Base-by-base conservation (phyloP, 1,140 invertebrate species). In the Aphis gossypii region DNA sequence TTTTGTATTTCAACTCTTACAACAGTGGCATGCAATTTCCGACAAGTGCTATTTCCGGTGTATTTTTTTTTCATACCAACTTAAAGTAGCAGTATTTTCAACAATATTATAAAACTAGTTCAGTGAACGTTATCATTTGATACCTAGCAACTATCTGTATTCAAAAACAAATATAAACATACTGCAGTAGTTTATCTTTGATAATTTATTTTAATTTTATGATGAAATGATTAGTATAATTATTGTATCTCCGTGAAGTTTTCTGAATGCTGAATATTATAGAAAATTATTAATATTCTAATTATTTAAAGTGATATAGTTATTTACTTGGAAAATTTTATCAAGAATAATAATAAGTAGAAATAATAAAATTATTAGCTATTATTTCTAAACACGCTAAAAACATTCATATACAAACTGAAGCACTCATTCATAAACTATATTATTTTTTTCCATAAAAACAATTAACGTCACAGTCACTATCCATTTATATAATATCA, bases 41-140 rank as follows among this genome's bases (percentile, higher is more conserved):
- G 84, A 87, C 84, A 48, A 44, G 84, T 87, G 44, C 84, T 87
- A 87, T 87, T 87, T 48, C 86, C 86, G 46, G 44, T 6, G 1
- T n/a, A 14, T 46, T 86, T 86, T 86, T 84, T 87, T 87, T 48
- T 48, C 35, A 2, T 46, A 48, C 14, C 38, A 41, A 41, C 38
- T 41, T 87, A 48, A 46, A 87, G 30, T 87, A 87, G 86, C 14
- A 48, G 41, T 84, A 44, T 84, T 84, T 44, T 2, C 2, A 6
- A 25, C 38, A 41, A 84, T 41, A 38, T 41, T 41, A 83, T 23
- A 20, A 83, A 44, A 84, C 21, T 84, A 84, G 21, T 41, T 44
- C 41, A 41, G 8, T 25, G 0, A 84, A 84, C 3, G 9, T 84
- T 25, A 41, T 84, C 60, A 35, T 76, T 76, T 18, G 14, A n/a